A percentile compares a stretch with the other conserved stretches of the same genome.
Conservation (phyloP, 2,888 invertebrate genomes). For the Chloroclystis v-ata region DNA sequence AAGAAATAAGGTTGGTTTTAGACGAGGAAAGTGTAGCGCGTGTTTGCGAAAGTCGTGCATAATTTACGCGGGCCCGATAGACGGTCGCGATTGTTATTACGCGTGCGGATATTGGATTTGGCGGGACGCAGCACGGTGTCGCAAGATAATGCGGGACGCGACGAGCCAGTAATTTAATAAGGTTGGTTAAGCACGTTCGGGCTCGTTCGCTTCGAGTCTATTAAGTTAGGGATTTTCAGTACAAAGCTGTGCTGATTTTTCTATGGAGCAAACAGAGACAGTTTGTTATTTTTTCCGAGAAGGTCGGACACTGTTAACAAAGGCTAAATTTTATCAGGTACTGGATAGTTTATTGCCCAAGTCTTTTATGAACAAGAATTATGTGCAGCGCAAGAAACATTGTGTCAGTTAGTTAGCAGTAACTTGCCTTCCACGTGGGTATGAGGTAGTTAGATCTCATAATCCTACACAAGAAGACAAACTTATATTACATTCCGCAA, state of each 20-base stretch:
- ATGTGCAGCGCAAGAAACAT: no score
- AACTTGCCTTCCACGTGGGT: no score
- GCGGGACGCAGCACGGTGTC: constrained; percentile 53
- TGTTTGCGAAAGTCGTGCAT: constrained; percentile 56
- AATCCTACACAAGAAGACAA: neutral
- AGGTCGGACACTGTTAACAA: neutral
- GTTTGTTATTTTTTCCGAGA: neutral
- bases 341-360: no score
- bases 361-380: no score
- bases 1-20: constrained; percentile 35
- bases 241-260: neutral
- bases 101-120: constrained; percentile 74
- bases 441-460: neutral
- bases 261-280: neutral
- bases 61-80: constrained; percentile 76
- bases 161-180: constrained; percentile 34
- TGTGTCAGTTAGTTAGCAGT: no score
- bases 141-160: constrained; percentile 50
- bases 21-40: constrained; percentile 15
- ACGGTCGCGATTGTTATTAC: constrained; percentile 75
- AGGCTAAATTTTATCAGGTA: no score
- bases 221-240: constrained; percentile 29
- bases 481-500: neutral
- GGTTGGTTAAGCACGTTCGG: constrained; percentile 33
- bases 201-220: constrained; percentile 28